These are phyloP conservation scores for Rhineura floridana DNA, from an alignment of 2,113 vertebrate genomes.

Conservation along the genomic window DNA sequence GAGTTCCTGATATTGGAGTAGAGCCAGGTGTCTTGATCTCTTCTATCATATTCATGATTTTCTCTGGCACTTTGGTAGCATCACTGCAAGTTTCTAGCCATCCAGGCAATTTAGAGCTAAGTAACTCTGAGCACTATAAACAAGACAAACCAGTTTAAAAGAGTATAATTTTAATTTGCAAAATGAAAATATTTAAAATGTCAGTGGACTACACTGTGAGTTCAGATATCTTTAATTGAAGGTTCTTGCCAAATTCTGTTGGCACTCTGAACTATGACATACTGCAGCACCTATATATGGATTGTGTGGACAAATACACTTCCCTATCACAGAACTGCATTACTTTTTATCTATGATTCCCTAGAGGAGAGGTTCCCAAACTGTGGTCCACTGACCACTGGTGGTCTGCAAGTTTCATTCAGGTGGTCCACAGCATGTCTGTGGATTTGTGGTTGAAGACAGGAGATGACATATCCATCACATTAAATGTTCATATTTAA, in stretches of 20 bases:
- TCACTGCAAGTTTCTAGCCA: conserved; percentile 94
- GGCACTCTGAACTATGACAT: not conserved
- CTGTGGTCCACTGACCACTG: too few species aligned
- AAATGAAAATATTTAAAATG: too few species aligned
- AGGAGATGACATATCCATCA: too few species aligned
- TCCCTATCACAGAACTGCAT: not conserved
- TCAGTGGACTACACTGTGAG: too few species aligned
- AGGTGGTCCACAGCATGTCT: too few species aligned
- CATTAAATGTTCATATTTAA: too few species aligned
- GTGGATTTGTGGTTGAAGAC: too few species aligned
- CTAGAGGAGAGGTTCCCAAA: too few species aligned
- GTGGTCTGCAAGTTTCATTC: too few species aligned
- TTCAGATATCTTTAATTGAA: not conserved
- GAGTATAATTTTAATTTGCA: accelerated
- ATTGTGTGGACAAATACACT: not conserved
- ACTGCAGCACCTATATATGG: not conserved
- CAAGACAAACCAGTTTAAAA: conserved; percentile 6
- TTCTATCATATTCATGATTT: conserved; percentile 87
- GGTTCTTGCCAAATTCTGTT: not conserved
- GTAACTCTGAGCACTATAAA: conserved; percentile 86
- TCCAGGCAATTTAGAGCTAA: conserved; percentile 82
- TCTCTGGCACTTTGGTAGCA: conserved; percentile 89
- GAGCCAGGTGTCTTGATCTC: conserved; percentile 76
- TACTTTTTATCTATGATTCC: not conserved
- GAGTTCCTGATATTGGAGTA: conserved; percentile 77